Base-by-base conservation (phyloP, 2,888 invertebrate species). In the Eristalis pertinax region DNA sequence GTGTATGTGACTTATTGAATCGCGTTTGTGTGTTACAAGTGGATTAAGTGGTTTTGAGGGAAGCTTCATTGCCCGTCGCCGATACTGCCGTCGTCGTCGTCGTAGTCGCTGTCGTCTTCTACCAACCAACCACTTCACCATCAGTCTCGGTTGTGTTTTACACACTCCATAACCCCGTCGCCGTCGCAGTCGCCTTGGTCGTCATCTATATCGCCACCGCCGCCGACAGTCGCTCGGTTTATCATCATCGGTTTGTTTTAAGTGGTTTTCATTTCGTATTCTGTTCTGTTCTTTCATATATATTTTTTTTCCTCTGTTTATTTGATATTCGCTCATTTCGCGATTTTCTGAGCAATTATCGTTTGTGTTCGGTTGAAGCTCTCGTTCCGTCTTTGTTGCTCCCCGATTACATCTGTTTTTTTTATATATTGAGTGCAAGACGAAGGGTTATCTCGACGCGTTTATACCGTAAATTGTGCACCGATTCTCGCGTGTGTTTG, bases 21-120 rank as follows among this genome's bases (percentile, higher is more conserved):
- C 87, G 87, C 87, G 84, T 87, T 84, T 87, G 83, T 83, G 87
- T 87, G 87, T 84, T 87, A 84, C 87, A 87, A 87, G 87, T 87
- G 87, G 87, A 87, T 87, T 87, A 87, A 87, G 87, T 87, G 87
- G 87, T 84, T 87, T 86, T 84, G 73, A 83, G 83, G 79, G 87
- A 79, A 87, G 87, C 87, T 87, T 87, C 83, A 68, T 73, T 70
- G 83, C 41, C 76, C 50, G 72, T 77, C 68, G 56, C 32, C 72
- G 63, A 32, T 22, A 26, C 22, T 32, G 62, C 41, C 68, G 56
- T 26, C 35, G 38, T 26, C 56, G 58, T 13, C 43, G 50, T 41
- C 75, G 65, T 76, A 35, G 58, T 26, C 56, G 58, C 4, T 63
- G 50, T 41, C 75, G 65, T 76, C 35, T 58, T 75, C 58, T 43